Conservation (phyloP, 2,113 vertebrate species). For the Puffinus mauretanicus region DNA sequence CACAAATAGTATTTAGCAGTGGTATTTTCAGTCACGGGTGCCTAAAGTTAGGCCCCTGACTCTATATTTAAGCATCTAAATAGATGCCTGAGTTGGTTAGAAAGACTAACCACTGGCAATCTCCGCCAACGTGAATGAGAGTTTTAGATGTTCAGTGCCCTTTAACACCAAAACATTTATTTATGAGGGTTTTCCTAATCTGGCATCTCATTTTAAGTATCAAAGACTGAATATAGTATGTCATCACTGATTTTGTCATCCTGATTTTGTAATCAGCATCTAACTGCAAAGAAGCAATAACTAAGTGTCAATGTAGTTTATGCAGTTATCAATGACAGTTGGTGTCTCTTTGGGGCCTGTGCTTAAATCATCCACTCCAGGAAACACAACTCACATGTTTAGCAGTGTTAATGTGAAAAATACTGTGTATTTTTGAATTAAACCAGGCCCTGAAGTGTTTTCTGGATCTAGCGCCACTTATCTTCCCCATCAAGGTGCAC, state of each 20-base stretch:
- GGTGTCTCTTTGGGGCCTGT: neutral
- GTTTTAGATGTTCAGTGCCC: neutral
- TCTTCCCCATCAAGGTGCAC: slow-evolving; percentile 27
- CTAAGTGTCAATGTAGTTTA: neutral
- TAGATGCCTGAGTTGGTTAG: neutral
- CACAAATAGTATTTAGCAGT: neutral
- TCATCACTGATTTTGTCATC: neutral
- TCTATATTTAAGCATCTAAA: neutral
- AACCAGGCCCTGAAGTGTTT: slow-evolving; percentile 13
- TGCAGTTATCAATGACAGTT: neutral
- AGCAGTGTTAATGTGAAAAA: slow-evolving; percentile 4
- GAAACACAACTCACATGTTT: slow-evolving; percentile 4
- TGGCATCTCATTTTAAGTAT: neutral
- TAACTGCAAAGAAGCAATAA: slow-evolving; percentile 1
- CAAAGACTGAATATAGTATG: neutral
- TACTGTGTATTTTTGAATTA: slow-evolving; percentile 13
- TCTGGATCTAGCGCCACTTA: slow-evolving; percentile 27
- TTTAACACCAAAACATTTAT: neutral
- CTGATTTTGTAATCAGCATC: neutral
- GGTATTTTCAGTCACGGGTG: neutral
- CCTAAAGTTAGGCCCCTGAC: neutral
- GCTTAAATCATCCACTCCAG: neutral
- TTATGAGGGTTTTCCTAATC: neutral
- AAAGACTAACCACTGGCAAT: neutral
- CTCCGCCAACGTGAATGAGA: neutral